phyloP scores from a whole-genome alignment of 2,888 invertebrate genomes.

The Teleogryllus oceanicus region DNA sequence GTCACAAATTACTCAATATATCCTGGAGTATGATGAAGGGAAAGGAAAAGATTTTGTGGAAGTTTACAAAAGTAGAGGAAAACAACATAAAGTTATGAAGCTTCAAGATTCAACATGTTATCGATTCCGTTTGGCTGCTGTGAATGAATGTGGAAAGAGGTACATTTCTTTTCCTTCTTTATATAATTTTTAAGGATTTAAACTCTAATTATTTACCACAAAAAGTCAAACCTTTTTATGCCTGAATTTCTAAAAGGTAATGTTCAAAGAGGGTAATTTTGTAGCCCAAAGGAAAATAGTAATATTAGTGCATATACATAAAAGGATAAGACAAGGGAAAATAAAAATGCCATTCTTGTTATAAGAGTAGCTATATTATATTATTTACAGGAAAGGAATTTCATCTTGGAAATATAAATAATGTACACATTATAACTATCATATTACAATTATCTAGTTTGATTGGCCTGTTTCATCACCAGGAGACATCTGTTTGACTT shows the following conservation, averaged over 20 bases:
- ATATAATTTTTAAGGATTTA: not conserved
- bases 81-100: conserved; percentile 71
- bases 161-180: conserved; percentile 38
- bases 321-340: too few species aligned
- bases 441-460: too few species aligned
- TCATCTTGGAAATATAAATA: too few species aligned
- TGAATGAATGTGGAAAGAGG: conserved; percentile 73
- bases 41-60: conserved; percentile 65
- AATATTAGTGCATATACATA: too few species aligned
- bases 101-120: conserved; percentile 77
- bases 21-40: conserved; percentile 74
- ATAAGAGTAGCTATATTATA: too few species aligned
- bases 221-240: not conserved
- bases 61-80: conserved; percentile 66
- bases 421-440: too few species aligned
- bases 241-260: too few species aligned
- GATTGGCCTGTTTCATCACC: too few species aligned
- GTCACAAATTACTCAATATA: conserved; percentile 69
- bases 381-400: too few species aligned
- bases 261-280: not conserved
- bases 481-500: too few species aligned
- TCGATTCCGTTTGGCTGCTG: conserved; percentile 76
- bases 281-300: not conserved
- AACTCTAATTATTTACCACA: not conserved
- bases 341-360: too few species aligned